A percentile compares a stretch with the other conserved stretches of the same genome.
Conservation (phyloP, 2,113 vertebrate species). For the Onychostoma macrolepis region DNA sequence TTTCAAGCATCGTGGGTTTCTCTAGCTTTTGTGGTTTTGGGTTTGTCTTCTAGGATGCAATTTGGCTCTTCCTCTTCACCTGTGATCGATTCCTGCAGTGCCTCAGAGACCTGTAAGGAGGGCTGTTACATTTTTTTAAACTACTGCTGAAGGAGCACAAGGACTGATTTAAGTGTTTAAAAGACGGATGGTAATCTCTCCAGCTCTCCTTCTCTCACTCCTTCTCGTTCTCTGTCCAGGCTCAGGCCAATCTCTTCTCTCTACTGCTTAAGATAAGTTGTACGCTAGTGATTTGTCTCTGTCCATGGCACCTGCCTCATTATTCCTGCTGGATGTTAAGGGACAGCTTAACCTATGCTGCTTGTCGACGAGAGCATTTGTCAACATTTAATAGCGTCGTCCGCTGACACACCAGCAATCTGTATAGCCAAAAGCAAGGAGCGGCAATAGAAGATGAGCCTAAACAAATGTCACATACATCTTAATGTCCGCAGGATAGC, state of each 20-base stretch:
- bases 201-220: slow-evolving; percentile 16
- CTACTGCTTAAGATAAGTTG: slow-evolving; percentile 61
- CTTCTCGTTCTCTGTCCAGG: slow-evolving; percentile 37
- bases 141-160: slow-evolving; percentile 40
- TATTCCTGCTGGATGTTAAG: slow-evolving; percentile 65
- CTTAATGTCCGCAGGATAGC: slow-evolving; percentile 39
- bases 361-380: slow-evolving; percentile 54
- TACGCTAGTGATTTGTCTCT: slow-evolving; percentile 64
- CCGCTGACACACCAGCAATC: slow-evolving; percentile 32
- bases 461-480: slow-evolving; percentile 36
- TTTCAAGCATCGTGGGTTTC: background rate
- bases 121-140: slow-evolving; percentile 22
- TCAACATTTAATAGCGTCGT: slow-evolving; percentile 61
- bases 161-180: slow-evolving; percentile 53
- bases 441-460: slow-evolving; percentile 27
- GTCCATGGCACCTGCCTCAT: slow-evolving; percentile 62
- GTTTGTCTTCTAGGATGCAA: background rate
- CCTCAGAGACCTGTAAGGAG: slow-evolving; percentile 29
- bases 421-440: slow-evolving; percentile 10
- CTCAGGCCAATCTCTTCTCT: slow-evolving; percentile 56
- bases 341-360: slow-evolving; percentile 59
- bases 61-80: slow-evolving; percentile 7
- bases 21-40: background rate
- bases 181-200: slow-evolving; percentile 52
- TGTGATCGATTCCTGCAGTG: slow-evolving; percentile 27